Base-by-base conservation (phyloP, 2,797 vertebrate species). In the Alauda arvensis region DNA sequence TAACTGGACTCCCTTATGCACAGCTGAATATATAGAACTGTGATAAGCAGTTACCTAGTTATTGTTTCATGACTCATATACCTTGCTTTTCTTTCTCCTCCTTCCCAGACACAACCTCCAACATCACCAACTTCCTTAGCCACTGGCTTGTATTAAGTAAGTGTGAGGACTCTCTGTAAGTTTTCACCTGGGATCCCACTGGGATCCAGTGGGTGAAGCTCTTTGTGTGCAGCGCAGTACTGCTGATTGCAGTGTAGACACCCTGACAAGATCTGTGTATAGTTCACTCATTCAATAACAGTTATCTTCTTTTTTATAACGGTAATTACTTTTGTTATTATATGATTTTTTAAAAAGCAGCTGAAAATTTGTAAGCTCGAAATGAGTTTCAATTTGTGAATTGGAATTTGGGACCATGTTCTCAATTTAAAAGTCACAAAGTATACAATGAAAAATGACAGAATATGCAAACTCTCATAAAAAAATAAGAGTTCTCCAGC, bases 311-410 rank as follows among this genome's bases (percentile, higher is more conserved):
- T 61, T 82, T 62, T 65, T 69, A 33, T n/a, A 66, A 46, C 9
- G 53, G 14, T 79, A 79, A 79, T 90, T 79, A 67, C 24, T 92
- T 91, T 68, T 88, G 61, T 70, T 60, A 57, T 67, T 77, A 79
- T 46, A 79, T 56, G 6, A 56, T 26, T 59, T 33, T 77, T 55
- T 33, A 52, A 69, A 24, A 86, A 49, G 24, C 34, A 70, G 40
- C 18, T 85, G 63, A 40, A 85, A 45, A 60, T 51, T 56, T 66
- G 10, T 40, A 45, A 66, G 4, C 40, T 75, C 62, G 40, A 65
- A 80, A 69, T 51, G 20, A 34, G 56, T 26, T 62, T 55, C 29
- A 60, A n/a, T 26, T 45, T 52, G 14, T 45, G 29, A 49, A 77
- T 59, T 37, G 3, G 37, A 87, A 87, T 91, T 52, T 67, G 19